Percentiles rank a stretch among this genome's conserved stretches.
Conservation (phyloP, 2,888 invertebrate species). For the Eristalis intricaria region DNA sequence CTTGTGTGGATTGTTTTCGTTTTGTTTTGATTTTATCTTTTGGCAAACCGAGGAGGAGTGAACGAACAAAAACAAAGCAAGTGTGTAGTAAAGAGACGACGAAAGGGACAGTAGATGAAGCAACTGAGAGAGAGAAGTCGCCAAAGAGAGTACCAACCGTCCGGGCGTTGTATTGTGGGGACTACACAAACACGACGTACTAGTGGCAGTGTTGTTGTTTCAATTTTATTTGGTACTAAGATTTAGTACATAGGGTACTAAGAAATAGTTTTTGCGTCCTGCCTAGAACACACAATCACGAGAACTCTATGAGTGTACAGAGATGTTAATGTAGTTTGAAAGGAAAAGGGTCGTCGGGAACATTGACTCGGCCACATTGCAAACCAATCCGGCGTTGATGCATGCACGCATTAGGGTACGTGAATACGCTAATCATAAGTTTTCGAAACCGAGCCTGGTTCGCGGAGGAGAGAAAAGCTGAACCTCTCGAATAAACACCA, state of each 20-base stretch:
- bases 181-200: neutral
- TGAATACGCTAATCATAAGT: too few species aligned
- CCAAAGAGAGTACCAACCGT: slow-evolving; percentile 16
- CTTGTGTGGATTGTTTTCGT: slow-evolving; percentile 51
- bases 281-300: too few species aligned
- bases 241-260: neutral
- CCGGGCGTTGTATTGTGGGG: neutral
- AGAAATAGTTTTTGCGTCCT: too few species aligned
- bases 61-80: slow-evolving; percentile 6
- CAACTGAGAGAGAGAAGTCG: slow-evolving; percentile 1
- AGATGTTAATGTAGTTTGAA: neutral
- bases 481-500: too few species aligned
- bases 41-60: slow-evolving; percentile 11
- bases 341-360: too few species aligned
- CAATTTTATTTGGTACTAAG: neutral
- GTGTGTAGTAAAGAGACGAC: slow-evolving; percentile 3
- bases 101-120: neutral
- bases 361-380: too few species aligned
- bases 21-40: slow-evolving; percentile 64
- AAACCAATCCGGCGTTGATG: too few species aligned
- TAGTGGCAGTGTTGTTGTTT: slow-evolving; percentile 23
- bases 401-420: too few species aligned
- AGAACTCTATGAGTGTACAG: neutral
- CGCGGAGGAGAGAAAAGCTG: too few species aligned
- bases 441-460: too few species aligned